Evolutionary conservation across 2,113 vertebrate genomes (phyloP).

Genomic region (Pedionomus torquatus): DNA sequence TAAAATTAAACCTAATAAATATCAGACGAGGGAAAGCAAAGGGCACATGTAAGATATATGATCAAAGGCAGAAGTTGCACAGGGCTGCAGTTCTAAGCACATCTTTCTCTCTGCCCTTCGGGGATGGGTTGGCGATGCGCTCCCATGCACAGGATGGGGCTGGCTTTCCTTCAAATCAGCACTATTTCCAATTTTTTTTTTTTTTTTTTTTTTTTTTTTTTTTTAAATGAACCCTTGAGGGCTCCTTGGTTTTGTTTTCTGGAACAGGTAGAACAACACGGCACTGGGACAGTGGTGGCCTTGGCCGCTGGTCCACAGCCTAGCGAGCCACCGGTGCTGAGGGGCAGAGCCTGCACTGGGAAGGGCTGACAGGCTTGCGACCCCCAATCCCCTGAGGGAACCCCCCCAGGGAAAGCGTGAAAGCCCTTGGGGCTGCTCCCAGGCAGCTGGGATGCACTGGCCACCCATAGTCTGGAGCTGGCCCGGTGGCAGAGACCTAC

Average conservation of each 20-base stretch:
- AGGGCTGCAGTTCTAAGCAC: constrained; percentile 69
- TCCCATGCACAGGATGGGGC: constrained; percentile 15
- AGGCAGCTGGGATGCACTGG: rapidly evolving
- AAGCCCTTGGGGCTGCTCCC: background rate
- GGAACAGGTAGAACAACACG: background rate
- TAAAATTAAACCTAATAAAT: constrained; percentile 83
- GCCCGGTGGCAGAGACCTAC: background rate
- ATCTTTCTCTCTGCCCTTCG: constrained; percentile 69
- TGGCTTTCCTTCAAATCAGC: constrained; percentile 40
- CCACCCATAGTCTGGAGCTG: rapidly evolving
- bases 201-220: constrained; percentile 29
- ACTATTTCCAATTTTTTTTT: background rate
- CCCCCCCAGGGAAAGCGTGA: rapidly evolving
- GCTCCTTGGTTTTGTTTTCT: constrained; percentile 30
- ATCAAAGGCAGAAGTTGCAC: constrained; percentile 63
- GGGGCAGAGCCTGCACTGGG: background rate
- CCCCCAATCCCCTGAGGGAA: rapidly evolving
- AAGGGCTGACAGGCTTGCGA: rapidly evolving
- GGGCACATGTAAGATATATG: constrained; percentile 69
- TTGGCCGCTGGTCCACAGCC: background rate
- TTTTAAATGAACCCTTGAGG: constrained; percentile 67
- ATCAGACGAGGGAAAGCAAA: constrained; percentile 73
- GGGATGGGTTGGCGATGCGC: background rate
- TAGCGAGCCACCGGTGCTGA: background rate
- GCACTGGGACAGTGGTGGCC: background rate